These are phyloP conservation scores for Ageneiosus marmoratus DNA, from an alignment of 2,113 vertebrate genomes.

Conservation along the genomic window DNA sequence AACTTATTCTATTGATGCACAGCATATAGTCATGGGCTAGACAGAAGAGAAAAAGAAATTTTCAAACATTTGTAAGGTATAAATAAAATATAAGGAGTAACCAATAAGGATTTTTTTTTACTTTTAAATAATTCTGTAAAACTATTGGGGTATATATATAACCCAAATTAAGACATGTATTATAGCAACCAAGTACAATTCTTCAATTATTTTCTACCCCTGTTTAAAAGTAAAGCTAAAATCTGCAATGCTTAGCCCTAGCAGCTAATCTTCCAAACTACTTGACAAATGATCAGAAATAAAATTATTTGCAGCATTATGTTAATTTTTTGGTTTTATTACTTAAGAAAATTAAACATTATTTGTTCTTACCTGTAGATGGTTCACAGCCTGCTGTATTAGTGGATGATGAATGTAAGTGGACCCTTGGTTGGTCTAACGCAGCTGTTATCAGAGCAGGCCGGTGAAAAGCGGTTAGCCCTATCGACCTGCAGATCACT, in stretches of 20 bases:
- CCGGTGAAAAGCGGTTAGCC: conserved; percentile 4
- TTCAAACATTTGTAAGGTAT: no score
- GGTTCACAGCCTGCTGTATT: neutral
- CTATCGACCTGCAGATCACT: conserved; percentile 30
- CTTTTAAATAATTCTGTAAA: neutral
- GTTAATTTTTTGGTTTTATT: neutral
- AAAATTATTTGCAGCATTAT: neutral
- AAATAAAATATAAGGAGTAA: neutral
- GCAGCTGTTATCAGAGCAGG: conserved; percentile 37
- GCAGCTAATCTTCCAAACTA: neutral
- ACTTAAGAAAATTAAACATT: neutral
- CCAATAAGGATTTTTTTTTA: neutral
- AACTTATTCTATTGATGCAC: no score
- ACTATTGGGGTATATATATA: neutral
- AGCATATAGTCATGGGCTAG: no score
- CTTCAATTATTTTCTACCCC: no score
- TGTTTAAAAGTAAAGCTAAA: neutral
- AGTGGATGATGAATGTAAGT: neutral
- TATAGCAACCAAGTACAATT: neutral
- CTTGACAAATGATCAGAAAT: neutral
- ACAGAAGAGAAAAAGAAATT: no score
- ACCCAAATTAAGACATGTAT: neutral
- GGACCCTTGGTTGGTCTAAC: neutral
- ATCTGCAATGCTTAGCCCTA: neutral
- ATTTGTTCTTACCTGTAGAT: conserved; percentile 32